phyloP scores from a whole-genome alignment of 2,797 vertebrate species.

The Karalla daura region DNA sequence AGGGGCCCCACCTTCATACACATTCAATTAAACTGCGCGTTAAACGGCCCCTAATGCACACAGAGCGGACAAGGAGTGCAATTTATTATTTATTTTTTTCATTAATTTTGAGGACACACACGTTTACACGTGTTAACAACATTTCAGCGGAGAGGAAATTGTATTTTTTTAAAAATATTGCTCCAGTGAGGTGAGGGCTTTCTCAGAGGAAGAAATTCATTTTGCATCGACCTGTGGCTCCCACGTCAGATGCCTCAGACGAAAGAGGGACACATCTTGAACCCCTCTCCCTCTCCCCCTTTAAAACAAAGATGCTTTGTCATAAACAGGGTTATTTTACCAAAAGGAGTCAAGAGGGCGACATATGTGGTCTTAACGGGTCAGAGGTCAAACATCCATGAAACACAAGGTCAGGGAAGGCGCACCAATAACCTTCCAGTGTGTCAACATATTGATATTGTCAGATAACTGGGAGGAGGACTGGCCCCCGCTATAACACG shows the following conservation, averaged over 20 bases:
- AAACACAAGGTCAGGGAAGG: constrained; percentile 87
- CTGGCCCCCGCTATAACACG: constrained; percentile 17
- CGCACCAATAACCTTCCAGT: constrained; percentile 86
- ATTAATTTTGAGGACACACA: not conserved
- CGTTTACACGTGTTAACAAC: too few species aligned
- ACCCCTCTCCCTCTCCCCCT: constrained; percentile 26
- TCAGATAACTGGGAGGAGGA: constrained; percentile 81
- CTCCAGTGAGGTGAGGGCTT: not conserved
- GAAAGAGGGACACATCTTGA: constrained; percentile 42
- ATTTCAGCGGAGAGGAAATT: too few species aligned
- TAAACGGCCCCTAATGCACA: constrained; percentile 1
- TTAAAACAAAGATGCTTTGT: constrained; percentile 87
- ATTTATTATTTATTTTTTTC: constrained; percentile 3
- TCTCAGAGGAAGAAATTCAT: constrained; percentile 16
- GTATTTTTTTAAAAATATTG: not conserved
- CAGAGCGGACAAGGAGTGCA: not conserved
- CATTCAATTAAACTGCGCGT: constrained; percentile 14
- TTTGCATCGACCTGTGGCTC: constrained; percentile 45
- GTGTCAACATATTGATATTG: constrained; percentile 92
- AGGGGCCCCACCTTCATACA: constrained; percentile 34
- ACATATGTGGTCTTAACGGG: constrained; percentile 90
- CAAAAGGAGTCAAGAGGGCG: constrained; percentile 79
- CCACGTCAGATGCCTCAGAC: constrained; percentile 42
- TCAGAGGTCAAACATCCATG: constrained; percentile 91
- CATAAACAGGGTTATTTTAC: constrained; percentile 86